A percentile compares a stretch with the other conserved stretches of the same genome.
Evolutionary conservation across 2,888 invertebrate species (phyloP).

Genomic region (Pocota personata): DNA sequence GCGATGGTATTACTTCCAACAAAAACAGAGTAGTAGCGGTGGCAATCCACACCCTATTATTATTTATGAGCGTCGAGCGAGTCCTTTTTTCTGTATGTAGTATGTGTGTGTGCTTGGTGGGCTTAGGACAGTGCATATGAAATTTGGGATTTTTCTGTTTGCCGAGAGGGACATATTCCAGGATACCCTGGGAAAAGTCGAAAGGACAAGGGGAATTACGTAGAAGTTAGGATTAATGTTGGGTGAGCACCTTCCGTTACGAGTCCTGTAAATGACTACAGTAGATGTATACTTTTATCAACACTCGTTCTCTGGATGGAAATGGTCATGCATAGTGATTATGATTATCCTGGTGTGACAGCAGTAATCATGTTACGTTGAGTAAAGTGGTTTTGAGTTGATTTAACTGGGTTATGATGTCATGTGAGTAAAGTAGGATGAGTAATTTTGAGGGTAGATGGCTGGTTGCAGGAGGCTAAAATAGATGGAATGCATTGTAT

Average conservation of each 20-base stretch:
- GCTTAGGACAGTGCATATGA: constrained; percentile 22
- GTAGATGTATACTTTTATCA: background rate
- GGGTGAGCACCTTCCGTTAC: background rate
- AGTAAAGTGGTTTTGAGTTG: constrained; percentile 46
- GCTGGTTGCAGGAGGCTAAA: too few species aligned
- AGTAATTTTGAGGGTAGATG: background rate
- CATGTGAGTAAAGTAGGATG: background rate
- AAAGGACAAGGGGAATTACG: too few species aligned
- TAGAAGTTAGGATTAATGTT: constrained; percentile 20
- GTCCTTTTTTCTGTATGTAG: constrained; percentile 18
- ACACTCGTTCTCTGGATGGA: background rate
- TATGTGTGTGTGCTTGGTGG: background rate
- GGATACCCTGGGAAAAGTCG: background rate
- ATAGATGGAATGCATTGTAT: too few species aligned
- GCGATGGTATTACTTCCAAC: constrained; percentile 43
- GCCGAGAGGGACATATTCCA: background rate
- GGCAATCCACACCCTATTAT: constrained; percentile 58
- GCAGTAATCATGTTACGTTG: constrained; percentile 48
- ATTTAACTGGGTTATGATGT: constrained; percentile 26
- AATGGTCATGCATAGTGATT: constrained; percentile 48
- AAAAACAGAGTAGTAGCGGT: constrained; percentile 20
- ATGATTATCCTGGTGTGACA: constrained; percentile 42
- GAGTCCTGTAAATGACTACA: background rate
- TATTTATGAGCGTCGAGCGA: constrained; percentile 59
- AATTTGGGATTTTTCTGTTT: constrained; percentile 25